Conservation (phyloP, 2,797 vertebrate species). For the Etheostoma nigrum region DNA sequence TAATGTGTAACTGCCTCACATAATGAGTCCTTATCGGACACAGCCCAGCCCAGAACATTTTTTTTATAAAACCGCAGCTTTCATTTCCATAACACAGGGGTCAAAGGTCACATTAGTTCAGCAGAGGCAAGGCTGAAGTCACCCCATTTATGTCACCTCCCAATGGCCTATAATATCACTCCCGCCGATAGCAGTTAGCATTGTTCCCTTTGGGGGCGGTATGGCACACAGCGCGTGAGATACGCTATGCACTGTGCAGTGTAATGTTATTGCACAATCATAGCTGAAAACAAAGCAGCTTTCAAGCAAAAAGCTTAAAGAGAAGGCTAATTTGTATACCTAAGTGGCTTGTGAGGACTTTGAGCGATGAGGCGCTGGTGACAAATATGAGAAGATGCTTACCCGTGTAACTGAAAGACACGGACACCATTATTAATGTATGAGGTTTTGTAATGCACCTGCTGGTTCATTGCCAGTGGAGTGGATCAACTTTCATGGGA, state of each 20-base stretch:
- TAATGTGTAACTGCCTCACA: conserved; percentile 59
- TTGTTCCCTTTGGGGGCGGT: conserved; percentile 29
- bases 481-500: conserved; percentile 76
- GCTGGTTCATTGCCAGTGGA: conserved; percentile 68
- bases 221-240: conserved; percentile 22
- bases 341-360: conserved; percentile 44
- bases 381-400: conserved; percentile 81
- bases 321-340: conserved; percentile 14
- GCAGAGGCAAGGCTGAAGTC: conserved; percentile 17
- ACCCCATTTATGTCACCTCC: conserved; percentile 47
- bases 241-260: neutral
- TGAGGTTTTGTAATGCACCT: conserved; percentile 83
- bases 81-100: conserved; percentile 43
- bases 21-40: conserved; percentile 59
- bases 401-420: conserved; percentile 80
- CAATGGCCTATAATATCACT: conserved; percentile 49
- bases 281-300: conserved; percentile 49
- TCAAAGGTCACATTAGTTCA: conserved; percentile 61
- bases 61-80: conserved; percentile 32
- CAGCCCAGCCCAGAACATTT: conserved; percentile 42
- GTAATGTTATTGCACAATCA: conserved; percentile 4
- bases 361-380: conserved; percentile 41
- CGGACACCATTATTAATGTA: conserved; percentile 77
- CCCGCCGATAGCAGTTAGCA: conserved; percentile 41
- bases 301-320: conserved; percentile 16